Base-by-base conservation (phyloP, 2,888 invertebrate species). In the Petrolisthes cinctipes region DNA sequence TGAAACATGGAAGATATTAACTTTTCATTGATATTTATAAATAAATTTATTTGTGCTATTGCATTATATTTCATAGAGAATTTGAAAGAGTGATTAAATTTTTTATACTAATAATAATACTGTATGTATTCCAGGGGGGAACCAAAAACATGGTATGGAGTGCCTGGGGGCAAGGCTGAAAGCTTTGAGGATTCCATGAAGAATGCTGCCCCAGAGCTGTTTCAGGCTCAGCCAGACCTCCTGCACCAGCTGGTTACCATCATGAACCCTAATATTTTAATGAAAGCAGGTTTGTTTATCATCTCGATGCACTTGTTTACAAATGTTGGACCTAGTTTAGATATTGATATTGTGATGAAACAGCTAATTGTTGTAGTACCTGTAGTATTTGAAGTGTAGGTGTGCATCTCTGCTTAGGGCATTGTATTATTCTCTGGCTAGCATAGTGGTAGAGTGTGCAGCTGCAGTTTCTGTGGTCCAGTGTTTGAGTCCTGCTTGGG, bases 71-170 rank as follows among this genome's bases (percentile, higher is more conserved):
- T 37, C 37, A 37, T 37, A 37, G 37, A 37, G 37, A 37, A 0
- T 66, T 14, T 17, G 14, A 66, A 14, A 14, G 66, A 66, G 11
- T 66, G 66, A 66, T 66, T 66, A 17, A 66, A 37, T 7, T 75
- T 11, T 23, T 75, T 3, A 11, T 75, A 20, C 9, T 75, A 37
- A 7, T 37, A 75, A 37, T 75, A 6, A 75, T 5, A 11, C 23
- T 75, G 75, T 7, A 75, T n/a, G 37, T 37, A 37, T 37, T 37
- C 37, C 91, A 94, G 94, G 94, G 99, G 99, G 66, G 99, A 99
- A 92, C 97, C 98, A 0, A 99, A 99, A 94, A 97, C 98, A 4
- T 96, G 97, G 97, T 99, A 99, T 92, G 99, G 99, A 51, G 98
- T 99, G 0, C 98, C 99, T 0, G 99, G 99, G 2, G 95, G 95